Conservation (phyloP, 2,113 vertebrate genomes). For the cattle (Bos taurus) region ARS-UCD2.0 NC_037337.1:74651001-74651500, state of each 20-base stretch:
- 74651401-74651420: background rate
- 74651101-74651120: background rate
- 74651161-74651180: background rate
- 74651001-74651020: background rate
- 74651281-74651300: background rate
- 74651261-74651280: background rate
- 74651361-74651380: background rate
- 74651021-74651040: background rate
- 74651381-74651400: background rate
- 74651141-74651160: background rate
- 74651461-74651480: accelerated
- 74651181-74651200: background rate
- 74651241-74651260: background rate
- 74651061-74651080: background rate
- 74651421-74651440: accelerated
- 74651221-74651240: background rate
- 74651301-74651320: background rate
- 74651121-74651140: background rate
- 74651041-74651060: background rate
- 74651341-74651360: background rate
- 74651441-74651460: background rate
- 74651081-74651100: background rate
- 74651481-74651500: background rate
- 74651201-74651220: background rate
- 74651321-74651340: background rate